Conservation (phyloP, 2,888 invertebrate genomes). For the Lithophane semibrunnea region DNA sequence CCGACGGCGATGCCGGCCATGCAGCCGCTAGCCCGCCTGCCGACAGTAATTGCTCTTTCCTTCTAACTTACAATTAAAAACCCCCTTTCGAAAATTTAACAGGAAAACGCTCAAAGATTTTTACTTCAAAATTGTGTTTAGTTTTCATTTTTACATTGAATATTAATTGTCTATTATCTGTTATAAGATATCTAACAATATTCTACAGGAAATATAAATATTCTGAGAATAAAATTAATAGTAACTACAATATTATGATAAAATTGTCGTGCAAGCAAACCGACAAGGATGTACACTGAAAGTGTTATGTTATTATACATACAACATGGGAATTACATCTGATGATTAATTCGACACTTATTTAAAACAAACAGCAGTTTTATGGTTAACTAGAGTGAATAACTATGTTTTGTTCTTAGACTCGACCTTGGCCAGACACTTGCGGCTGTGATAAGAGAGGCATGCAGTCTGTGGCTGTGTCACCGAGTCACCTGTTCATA, state of each 20-base stretch:
- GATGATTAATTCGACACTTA: constrained; percentile 41
- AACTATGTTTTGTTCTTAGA: constrained; percentile 52
- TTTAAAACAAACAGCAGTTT: constrained; percentile 32
- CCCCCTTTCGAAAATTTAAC: constrained; percentile 28
- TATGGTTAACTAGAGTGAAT: constrained; percentile 32
- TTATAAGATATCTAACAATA: background rate
- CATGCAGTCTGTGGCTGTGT: constrained; percentile 72
- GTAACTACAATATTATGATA: constrained; percentile 18
- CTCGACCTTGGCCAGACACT: constrained; percentile 76
- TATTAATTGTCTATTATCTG: background rate
- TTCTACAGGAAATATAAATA: constrained; percentile 25
- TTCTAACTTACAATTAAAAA: constrained; percentile 59
- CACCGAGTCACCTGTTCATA: constrained; percentile 77
- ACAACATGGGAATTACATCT: constrained; percentile 40
- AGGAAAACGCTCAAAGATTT: constrained; percentile 36
- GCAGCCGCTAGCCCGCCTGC: constrained; percentile 56
- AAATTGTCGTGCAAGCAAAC: constrained; percentile 13
- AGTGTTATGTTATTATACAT: constrained; percentile 13
- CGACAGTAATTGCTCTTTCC: constrained; percentile 62
- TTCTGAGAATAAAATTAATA: constrained; percentile 6
- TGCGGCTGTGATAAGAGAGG: constrained; percentile 75
- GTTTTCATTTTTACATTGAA: background rate
- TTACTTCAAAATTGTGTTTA: background rate
- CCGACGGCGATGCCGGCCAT: constrained; percentile 60
- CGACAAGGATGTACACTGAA: constrained; percentile 18